phyloP scores from a whole-genome alignment of 1,140 invertebrate genomes.

The Ectropis grisescens region DNA sequence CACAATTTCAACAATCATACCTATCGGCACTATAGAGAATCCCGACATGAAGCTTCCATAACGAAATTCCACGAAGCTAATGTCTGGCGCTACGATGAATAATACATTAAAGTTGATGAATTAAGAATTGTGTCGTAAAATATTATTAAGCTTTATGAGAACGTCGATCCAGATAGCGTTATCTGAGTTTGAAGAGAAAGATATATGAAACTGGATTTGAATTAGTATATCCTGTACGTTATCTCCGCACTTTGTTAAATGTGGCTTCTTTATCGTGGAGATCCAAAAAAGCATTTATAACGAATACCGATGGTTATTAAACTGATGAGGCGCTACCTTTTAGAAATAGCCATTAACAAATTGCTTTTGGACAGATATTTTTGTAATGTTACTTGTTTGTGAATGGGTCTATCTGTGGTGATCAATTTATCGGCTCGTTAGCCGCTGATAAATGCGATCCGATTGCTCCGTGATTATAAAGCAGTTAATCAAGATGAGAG shows the following conservation, averaged over 20 bases:
- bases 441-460: constrained; percentile 39
- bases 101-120: constrained; percentile 4
- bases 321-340: constrained; percentile 40
- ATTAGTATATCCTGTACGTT: constrained; percentile 36
- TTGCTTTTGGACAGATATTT: constrained; percentile 41
- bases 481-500: constrained; percentile 43
- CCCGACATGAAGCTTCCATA: too few relatives aligned
- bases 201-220: constrained; percentile 26
- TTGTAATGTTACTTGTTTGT: constrained; percentile 45
- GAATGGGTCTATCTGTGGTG: constrained; percentile 37
- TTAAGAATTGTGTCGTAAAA: constrained; percentile 7
- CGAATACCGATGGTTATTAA: too few relatives aligned
- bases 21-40: background rate
- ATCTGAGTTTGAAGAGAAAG: constrained; percentile 21
- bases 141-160: constrained; percentile 16
- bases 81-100: too few relatives aligned
- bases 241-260: constrained; percentile 33
- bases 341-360: constrained; percentile 46
- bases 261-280: constrained; percentile 33
- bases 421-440: constrained; percentile 59
- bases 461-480: constrained; percentile 52
- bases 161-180: constrained; percentile 20
- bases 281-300: constrained; percentile 16
- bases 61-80: too few relatives aligned
- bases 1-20: too few relatives aligned